A percentile compares a stretch with the other conserved stretches of the same genome.
These are phyloP conservation scores for Leucophenga maculata DNA, from an alignment of 2,888 invertebrate genomes.

Conservation along the genomic window DNA sequence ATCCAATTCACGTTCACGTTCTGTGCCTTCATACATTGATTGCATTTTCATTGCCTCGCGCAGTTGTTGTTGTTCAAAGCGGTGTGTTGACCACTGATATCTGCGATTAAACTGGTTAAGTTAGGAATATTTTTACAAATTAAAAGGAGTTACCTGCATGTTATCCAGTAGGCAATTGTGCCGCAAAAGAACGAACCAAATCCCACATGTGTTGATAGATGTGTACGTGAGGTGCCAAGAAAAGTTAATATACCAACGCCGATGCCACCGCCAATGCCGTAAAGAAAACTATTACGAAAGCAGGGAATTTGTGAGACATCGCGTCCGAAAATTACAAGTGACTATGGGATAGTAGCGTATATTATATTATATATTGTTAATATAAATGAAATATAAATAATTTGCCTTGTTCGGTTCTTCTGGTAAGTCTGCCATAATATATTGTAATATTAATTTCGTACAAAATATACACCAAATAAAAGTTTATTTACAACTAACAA, in stretches of 20 bases:
- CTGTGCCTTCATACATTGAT: constrained; percentile 78
- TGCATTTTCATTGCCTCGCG: constrained; percentile 77
- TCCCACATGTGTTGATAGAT: constrained; percentile 78
- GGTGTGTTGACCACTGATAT: constrained; percentile 79
- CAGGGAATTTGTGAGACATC: constrained; percentile 85
- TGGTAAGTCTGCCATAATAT: constrained; percentile 50
- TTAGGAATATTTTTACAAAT: too few relatives aligned
- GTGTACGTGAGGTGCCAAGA: constrained; percentile 81
- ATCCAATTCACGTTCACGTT: constrained; percentile 70
- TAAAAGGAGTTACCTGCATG: constrained; percentile 74
- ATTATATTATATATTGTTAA: neutral
- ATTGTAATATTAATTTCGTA: neutral
- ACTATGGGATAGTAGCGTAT: constrained; percentile 34
- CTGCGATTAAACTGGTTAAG: too few relatives aligned
- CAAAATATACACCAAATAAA: neutral
- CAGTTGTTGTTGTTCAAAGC: constrained; percentile 78
- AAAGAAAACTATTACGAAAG: constrained; percentile 83
- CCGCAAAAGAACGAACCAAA: constrained; percentile 78
- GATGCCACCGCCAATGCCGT: constrained; percentile 82
- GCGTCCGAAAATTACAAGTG: constrained; percentile 77
- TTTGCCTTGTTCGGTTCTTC: constrained; percentile 52
- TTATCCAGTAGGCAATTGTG: constrained; percentile 80
- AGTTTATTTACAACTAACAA: constrained; percentile 23
- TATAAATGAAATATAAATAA: neutral
- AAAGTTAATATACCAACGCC: constrained; percentile 80